Evolutionary conservation across 2,888 invertebrate genomes (phyloP).

Genomic region (Melieria picta): DNA sequence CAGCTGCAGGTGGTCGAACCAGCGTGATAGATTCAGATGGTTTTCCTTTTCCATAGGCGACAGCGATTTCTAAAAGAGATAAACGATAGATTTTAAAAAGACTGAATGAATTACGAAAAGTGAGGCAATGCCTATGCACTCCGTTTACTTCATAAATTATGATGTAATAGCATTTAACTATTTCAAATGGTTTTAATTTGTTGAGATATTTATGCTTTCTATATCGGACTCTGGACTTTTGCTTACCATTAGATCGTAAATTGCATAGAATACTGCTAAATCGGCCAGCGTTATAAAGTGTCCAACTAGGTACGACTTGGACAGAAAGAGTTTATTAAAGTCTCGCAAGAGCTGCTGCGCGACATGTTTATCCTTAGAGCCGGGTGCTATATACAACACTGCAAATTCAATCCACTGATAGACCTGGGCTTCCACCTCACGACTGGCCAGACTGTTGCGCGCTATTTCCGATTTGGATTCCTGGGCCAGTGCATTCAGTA

Average conservation of each 20-base stretch:
- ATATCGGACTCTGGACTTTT: not conserved
- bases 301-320: constrained; percentile 71
- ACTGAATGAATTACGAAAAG: too few relatives aligned
- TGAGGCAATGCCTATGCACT: too few relatives aligned
- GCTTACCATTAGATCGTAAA: constrained; percentile 75
- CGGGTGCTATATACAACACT: constrained; percentile 64
- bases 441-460: constrained; percentile 52
- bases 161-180: not conserved
- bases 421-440: constrained; percentile 67
- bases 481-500: constrained; percentile 67
- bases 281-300: constrained; percentile 74
- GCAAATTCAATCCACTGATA: constrained; percentile 78
- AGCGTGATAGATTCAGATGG: constrained; percentile 76
- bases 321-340: constrained; percentile 68
- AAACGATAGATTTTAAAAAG: not conserved
- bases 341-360: constrained; percentile 65
- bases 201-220: too few relatives aligned
- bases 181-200: too few relatives aligned
- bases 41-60: constrained; percentile 75
- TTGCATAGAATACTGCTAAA: constrained; percentile 74
- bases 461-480: constrained; percentile 64
- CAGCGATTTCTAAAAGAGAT: constrained; percentile 70
- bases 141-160: too few relatives aligned
- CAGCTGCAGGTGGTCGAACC: constrained; percentile 82
- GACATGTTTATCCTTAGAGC: constrained; percentile 59